Evolutionary conservation across 1,140 invertebrate genomes (phyloP), one percentile per base, ranked within the genome.

Genomic region (Spodoptera litura): DNA sequence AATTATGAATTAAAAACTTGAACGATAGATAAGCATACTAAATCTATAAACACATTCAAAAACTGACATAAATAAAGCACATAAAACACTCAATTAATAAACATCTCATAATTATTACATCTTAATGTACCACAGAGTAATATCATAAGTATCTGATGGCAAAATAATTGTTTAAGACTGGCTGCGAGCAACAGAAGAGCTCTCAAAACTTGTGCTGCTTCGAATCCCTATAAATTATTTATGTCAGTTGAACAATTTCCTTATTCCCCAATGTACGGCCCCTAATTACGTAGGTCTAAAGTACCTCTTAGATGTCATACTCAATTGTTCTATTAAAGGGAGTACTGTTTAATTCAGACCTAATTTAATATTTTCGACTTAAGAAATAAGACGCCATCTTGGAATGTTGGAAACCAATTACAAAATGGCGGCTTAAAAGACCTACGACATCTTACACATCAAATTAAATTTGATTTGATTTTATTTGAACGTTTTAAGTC

Each of bases 161-260:
- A 58, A 68, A 52, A 56, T 76, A 81, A 74, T 81, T 81, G 80
- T 81, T 81, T 75, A 78, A 58, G 70, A 75, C 58, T 55, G 66
- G 12, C 68, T 27, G 61, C 76, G 76, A 83, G 82, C 27, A 85
- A 87, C 85, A 83, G 86, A 86, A 89, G 89, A 89, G 85, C 89
- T 88, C 85, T 90, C 83, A 82, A 87, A 89, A 91, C 85, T 90
- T 89, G 85, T 85, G 79, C 85, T 83, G 78, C 83, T 90, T 86
- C 80, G 85, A 88, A 91, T 88, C 87, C 87, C 84, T 89, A 93
- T 93, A 92, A 93, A 93, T 93, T 89, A 92, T 92, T 93, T 91
- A 93, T 91, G 86, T 84, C 84, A 88, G 87, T 91, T 90, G 87
- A 90, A 85, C 85, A 92, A 92, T 92, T 93, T 89, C 83, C 86